phyloP scores from a whole-genome alignment of 2,797 vertebrate species.

The Todus mexicanus region DNA sequence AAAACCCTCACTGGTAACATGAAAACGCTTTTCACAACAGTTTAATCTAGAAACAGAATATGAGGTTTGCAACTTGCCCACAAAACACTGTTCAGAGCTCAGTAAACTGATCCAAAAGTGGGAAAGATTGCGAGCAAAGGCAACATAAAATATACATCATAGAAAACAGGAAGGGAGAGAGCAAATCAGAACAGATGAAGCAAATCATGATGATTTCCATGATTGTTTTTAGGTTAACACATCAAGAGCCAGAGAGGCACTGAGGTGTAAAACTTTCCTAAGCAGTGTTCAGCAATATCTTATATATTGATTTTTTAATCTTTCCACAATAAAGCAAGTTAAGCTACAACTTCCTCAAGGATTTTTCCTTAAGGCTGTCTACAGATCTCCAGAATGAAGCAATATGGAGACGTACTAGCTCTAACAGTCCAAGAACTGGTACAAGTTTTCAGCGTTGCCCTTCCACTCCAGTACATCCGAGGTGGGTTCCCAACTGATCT shows the following conservation, averaged over 20 bases:
- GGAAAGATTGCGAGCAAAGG: neutral
- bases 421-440: neutral
- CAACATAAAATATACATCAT: constrained; percentile 29
- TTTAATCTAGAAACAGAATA: constrained; percentile 28
- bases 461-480: no score
- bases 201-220: constrained; percentile 11
- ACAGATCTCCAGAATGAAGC: neutral
- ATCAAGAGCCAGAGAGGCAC: neutral
- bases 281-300: neutral
- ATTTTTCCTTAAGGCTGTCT: neutral
- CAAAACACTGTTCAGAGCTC: neutral
- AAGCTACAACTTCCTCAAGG: fast-evolving
- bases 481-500: neutral
- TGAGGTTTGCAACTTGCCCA: constrained; percentile 4
- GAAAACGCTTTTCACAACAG: constrained; percentile 12
- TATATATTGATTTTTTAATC: fast-evolving
- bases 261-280: neutral
- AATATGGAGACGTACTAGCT: neutral
- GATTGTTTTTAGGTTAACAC: constrained; percentile 23
- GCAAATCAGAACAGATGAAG: neutral
- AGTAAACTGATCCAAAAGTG: constrained; percentile 24
- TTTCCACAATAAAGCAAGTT: neutral
- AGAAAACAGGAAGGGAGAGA: neutral
- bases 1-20: neutral
- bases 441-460: neutral